Evolutionary conservation across 2,113 vertebrate species (phyloP).

Genomic region (zebrafish (Danio rerio)): GRCz12tu NC_133190.1:16012001-16012500

Average conservation of each 20-base stretch:
- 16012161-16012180: slow-evolving; percentile 45
- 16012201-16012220: slow-evolving; percentile 1
- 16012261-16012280: slow-evolving; percentile 15
- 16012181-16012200: slow-evolving; percentile 19
- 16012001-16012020: slow-evolving; percentile 23
- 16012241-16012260: slow-evolving; percentile 12
- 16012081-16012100: slow-evolving; percentile 37
- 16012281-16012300: not conserved
- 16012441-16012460: too few relatives aligned
- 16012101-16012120: slow-evolving; percentile 41
- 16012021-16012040: slow-evolving; percentile 8
- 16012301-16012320: slow-evolving; percentile 20
- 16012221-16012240: not conserved
- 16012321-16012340: not conserved
- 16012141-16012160: slow-evolving; percentile 69
- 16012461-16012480: too few relatives aligned
- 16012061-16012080: slow-evolving; percentile 45
- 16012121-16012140: slow-evolving; percentile 56
- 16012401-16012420: too few relatives aligned
- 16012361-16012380: not conserved
- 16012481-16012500: too few relatives aligned
- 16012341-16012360: too few relatives aligned
- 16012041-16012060: slow-evolving; percentile 22
- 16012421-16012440: too few relatives aligned
- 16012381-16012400: too few relatives aligned